Evolutionary conservation across 2,113 vertebrate species (phyloP), one percentile per base, ranked within the genome.

Genomic region (Ptilorrhoa leucosticta): DNA sequence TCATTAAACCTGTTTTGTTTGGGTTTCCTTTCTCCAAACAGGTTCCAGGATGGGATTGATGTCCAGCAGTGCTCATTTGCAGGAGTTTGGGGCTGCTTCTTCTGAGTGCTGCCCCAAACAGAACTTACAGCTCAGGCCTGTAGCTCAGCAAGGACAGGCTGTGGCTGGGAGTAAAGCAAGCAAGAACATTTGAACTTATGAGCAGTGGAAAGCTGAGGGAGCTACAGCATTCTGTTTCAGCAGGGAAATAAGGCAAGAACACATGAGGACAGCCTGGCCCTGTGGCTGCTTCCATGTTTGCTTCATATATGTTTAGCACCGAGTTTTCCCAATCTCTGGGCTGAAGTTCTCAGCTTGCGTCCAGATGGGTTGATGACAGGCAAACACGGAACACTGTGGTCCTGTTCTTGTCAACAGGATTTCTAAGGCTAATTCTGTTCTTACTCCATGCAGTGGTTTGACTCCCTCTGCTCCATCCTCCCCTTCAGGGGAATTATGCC

Each of bases 11-110:
- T 63, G 10, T 56, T 64, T 51, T 16, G 7, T 13, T 63, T 83
- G 70, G 6, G 5, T 70, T 70, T 70, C 30, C 56, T 82, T 56
- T 30, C 70, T 81, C 24, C 1, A 5, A 39, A 42, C 6, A 66
- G 2, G 5, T 87, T 78, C 42, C 15, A 60, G 21, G 10, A 18
- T 51, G 15, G 23, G 19, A 50, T 0, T 63, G 76, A 33, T 73
- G 26, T 9, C 37, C 58, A 57, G 1, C 3, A 50, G 10, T 8
- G 8, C 13, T 69, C 1, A 0, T 50, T n/a, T 54, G 14, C 37
- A 40, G 28, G 22, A 37, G 4, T 42, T 15, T 40, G 23, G 6
- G 17, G 6, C 22, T 60, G 7, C 11, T 65, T 11, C 33, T 48
- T 39, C 30, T 51, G 12, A 18, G 78, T 11, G 6, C 14, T 82